Percentiles rank a stretch among this genome's conserved stretches.
Evolutionary conservation across 35 echinoderm and acorn worm species (phyloP).

Genomic region (Anneissia japonica): DNA sequence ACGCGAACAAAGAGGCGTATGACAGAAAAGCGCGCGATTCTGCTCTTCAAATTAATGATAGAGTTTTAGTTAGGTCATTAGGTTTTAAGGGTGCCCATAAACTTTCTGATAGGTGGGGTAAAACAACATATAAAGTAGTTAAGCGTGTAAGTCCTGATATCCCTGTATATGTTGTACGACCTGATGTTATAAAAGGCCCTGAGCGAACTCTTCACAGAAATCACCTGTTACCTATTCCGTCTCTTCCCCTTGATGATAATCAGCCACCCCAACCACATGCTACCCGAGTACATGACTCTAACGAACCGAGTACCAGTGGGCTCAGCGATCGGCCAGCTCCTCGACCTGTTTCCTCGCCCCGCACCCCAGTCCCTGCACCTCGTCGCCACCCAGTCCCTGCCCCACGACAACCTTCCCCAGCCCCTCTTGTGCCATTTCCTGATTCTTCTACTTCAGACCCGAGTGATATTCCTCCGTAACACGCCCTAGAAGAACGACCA

Average conservation of each 20-base stretch:
- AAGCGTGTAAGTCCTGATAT: not conserved
- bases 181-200: conserved; percentile 17
- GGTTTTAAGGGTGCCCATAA: conserved; percentile 34
- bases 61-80: conserved; percentile 46
- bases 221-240: conserved; percentile 19
- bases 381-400: too few species aligned
- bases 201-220: conserved; percentile 45
- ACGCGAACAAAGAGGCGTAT: not conserved
- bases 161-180: conserved; percentile 53
- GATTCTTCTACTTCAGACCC: too few species aligned
- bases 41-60: not conserved
- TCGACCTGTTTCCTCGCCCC: too few species aligned
- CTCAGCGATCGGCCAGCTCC: too few species aligned
- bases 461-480: too few species aligned
- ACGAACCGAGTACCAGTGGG: too few species aligned
- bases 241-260: not conserved
- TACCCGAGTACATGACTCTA: too few species aligned
- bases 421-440: too few species aligned
- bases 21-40: not conserved
- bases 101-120: not conserved
- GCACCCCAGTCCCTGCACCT: too few species aligned
- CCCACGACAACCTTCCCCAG: too few species aligned
- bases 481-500: too few species aligned
- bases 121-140: not conserved
- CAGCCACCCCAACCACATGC: too few species aligned